These are phyloP conservation scores for Sinocyclocheilus anshuiensis DNA, from an alignment of 2,113 vertebrate species.

Conservation along the genomic window DNA sequence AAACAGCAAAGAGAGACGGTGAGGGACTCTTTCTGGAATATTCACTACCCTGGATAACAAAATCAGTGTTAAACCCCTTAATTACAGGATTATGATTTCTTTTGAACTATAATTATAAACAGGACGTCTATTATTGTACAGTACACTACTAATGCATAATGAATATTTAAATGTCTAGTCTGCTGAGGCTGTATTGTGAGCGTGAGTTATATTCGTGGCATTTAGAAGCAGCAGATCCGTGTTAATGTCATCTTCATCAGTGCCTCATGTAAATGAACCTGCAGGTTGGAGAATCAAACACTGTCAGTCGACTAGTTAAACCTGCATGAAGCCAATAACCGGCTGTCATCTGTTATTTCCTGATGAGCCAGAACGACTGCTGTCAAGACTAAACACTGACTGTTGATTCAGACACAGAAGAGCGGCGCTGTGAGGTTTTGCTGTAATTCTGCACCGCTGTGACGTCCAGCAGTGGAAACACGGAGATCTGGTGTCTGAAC, in stretches of 20 bases:
- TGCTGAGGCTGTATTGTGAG: background rate
- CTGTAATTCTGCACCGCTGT: slow-evolving; percentile 8
- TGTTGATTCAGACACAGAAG: background rate
- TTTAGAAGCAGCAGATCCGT: background rate
- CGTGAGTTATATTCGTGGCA: background rate
- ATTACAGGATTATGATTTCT: background rate
- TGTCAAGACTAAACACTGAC: background rate
- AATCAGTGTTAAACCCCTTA: background rate
- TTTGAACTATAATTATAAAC: background rate
- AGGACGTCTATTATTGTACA: background rate
- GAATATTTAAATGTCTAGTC: background rate
- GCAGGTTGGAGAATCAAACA: background rate
- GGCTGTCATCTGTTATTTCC: background rate
- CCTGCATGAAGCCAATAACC: background rate
- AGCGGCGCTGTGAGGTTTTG: background rate
- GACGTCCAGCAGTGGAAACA: slow-evolving; percentile 16
- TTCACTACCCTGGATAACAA: background rate
- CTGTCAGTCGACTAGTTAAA: background rate
- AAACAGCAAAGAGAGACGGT: background rate
- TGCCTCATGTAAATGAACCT: background rate
- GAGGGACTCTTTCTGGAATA: background rate
- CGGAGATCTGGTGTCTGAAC: background rate
- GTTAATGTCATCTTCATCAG: background rate
- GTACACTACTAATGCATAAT: background rate
- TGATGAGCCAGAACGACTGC: background rate